Base-by-base conservation (phyloP, 2,888 invertebrate species). In the Agelastica alni region DNA sequence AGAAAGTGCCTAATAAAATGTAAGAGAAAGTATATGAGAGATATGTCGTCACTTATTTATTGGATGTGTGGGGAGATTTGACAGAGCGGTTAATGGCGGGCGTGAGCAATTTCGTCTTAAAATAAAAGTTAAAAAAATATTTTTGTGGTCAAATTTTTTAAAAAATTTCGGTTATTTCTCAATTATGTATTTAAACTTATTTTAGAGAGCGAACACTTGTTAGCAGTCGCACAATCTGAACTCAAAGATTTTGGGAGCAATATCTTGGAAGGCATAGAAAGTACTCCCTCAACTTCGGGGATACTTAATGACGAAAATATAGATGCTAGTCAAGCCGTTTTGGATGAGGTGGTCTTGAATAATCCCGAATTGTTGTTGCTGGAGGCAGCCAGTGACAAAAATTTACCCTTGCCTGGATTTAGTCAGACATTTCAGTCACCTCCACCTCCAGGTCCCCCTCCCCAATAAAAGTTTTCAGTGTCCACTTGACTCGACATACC, bases 401-500 rank as follows among this genome's bases (percentile, higher is more conserved):
- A 75, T 58, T 63, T 75, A 56, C 78, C 78, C 34, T 65, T 80
- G 59, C 79, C 80, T 26, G 76, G 78, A 28, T 80, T 80, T 65
- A 78, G 76, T 69, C 77, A 79, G 66, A 79, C 78, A 30, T 80
- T 80, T 66, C 78, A 79, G 61, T 73, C 76, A 42, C 77, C 75
- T 18, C 66, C 65, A n/a, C 58, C 62, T 22, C 43, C 43, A 30
- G 52, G 52, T 12, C 45, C 32, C 28, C 51, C 44, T 22, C 51
- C 49, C 34, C 55, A 36, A 12, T 49, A 41, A 36, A 31, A 32
- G 20, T 16, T 7, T 10, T 12, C 14, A 37, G 37, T n/a, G n/a
- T n/a, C n/a, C n/a, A n/a, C n/a, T n/a, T n/a, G n/a, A n/a, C n/a
- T n/a, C n/a, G n/a, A n/a, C n/a, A n/a, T n/a, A n/a, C n/a, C n/a